Conservation (phyloP, 2,888 invertebrate genomes). For the Drosophila picticornis region DNA sequence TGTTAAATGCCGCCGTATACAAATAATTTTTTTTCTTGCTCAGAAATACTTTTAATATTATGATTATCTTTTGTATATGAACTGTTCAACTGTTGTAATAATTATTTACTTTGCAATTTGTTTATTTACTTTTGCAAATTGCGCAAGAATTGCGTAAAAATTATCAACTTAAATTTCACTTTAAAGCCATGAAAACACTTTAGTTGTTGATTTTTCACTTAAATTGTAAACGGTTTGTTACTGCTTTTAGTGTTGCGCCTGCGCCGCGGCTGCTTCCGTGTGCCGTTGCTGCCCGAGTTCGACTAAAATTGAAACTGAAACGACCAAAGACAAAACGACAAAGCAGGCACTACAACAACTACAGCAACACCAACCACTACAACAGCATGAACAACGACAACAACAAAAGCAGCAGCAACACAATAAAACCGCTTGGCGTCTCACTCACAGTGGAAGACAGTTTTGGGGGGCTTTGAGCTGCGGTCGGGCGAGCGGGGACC, state of each 20-base stretch:
- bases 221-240: constrained; percentile 15
- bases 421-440: constrained; percentile 39
- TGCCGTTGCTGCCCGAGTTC: constrained; percentile 77
- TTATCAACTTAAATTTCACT: constrained; percentile 59
- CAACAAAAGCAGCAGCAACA: constrained; percentile 32
- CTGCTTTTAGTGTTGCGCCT: constrained; percentile 38
- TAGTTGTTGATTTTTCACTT: constrained; percentile 31
- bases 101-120: constrained; percentile 50
- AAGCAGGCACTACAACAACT: constrained; percentile 36
- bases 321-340: constrained; percentile 72
- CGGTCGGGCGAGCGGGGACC: constrained; percentile 20
- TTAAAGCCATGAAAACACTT: constrained; percentile 27
- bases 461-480: constrained; percentile 41
- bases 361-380: constrained; percentile 21
- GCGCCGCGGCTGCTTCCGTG: constrained; percentile 72
- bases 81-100: constrained; percentile 54
- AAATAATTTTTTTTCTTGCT: constrained; percentile 32
- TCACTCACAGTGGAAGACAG: constrained; percentile 42
- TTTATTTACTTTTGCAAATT: constrained; percentile 59
- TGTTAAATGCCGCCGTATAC: constrained; percentile 59
- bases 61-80: constrained; percentile 20
- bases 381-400: constrained; percentile 19
- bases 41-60: constrained; percentile 23
- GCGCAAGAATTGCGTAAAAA: constrained; percentile 44
- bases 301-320: constrained; percentile 79